A percentile compares a stretch with the other conserved stretches of the same genome.
These are phyloP conservation scores for Phalera bucephala DNA, from an alignment of 2,888 invertebrate genomes.

Conservation along the genomic window DNA sequence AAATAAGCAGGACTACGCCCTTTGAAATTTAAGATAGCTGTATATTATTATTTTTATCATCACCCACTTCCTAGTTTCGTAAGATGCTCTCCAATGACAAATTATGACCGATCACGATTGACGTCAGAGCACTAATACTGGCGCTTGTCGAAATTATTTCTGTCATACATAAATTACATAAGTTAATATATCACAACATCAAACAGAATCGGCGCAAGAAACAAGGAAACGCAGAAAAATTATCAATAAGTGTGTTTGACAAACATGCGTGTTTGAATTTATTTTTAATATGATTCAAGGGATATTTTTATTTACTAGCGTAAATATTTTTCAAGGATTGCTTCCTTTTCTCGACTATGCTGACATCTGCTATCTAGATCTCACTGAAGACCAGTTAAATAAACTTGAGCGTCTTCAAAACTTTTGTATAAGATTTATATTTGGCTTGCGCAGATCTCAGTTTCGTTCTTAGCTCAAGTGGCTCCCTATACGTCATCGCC, in stretches of 20 bases:
- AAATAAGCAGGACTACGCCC: too few species aligned
- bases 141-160: constrained; percentile 13
- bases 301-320: not conserved
- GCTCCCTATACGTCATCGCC: too few species aligned
- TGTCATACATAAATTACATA: constrained; percentile 5
- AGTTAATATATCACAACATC: constrained; percentile 13
- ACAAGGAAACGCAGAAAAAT: constrained; percentile 12
- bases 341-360: too few species aligned
- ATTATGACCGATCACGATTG: constrained; percentile 6
- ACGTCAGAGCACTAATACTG: constrained; percentile 13
- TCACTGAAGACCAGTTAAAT: too few species aligned
- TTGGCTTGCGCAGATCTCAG: too few species aligned
- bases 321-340: not conserved
- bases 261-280: constrained; percentile 3
- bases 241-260: constrained; percentile 2
- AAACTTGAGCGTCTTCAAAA: too few species aligned
- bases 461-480: too few species aligned
- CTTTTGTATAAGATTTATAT: too few species aligned
- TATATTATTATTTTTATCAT: not conserved
- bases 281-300: constrained; percentile 5
- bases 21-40: too few species aligned
- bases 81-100: constrained; percentile 2
- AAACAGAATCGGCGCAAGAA: constrained; percentile 9
- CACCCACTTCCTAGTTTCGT: constrained; percentile 4
- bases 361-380: too few species aligned